These are phyloP conservation scores for Halocynthia aurantium DNA, from an alignment of 23 tunicate genomes.

Conservation along the genomic window DNA sequence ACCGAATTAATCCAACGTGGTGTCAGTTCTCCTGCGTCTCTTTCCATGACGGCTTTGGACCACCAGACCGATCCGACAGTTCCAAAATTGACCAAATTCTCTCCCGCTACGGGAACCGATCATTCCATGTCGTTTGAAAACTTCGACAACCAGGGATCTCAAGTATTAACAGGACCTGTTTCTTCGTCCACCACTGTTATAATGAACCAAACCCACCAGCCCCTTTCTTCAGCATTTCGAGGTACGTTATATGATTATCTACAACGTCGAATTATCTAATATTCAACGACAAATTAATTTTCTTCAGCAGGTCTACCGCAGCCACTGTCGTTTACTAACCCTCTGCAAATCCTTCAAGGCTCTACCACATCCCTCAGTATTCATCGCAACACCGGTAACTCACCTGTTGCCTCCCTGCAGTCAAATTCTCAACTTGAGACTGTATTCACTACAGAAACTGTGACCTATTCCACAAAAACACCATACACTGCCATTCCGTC, in stretches of 20 bases:
- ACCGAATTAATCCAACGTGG: background rate
- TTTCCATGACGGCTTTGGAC: background rate
- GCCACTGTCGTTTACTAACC: slow-evolving; percentile 70
- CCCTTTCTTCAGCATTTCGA: background rate
- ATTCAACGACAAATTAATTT: background rate
- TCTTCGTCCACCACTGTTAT: background rate
- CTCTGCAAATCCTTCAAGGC: slow-evolving; percentile 43
- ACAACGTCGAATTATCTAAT: background rate
- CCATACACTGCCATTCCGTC: slow-evolving; percentile 5
- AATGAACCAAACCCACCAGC: background rate
- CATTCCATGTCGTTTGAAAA: background rate
- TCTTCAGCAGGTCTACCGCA: background rate
- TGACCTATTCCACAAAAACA: slow-evolving; percentile 28
- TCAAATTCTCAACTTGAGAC: slow-evolving; percentile 54
- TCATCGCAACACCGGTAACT: background rate
- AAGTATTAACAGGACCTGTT: background rate
- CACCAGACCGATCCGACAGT: too few species aligned
- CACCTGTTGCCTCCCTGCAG: slow-evolving; percentile 9
- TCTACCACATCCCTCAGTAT: background rate
- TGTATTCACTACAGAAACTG: slow-evolving; percentile 57
- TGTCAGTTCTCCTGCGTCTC: slow-evolving; percentile 22
- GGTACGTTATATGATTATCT: background rate
- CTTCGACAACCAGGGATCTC: background rate
- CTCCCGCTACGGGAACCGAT: too few species aligned
- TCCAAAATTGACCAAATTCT: too few species aligned